Base-by-base conservation (phyloP, 2,888 invertebrate species). In the Furcula furcula region DNA sequence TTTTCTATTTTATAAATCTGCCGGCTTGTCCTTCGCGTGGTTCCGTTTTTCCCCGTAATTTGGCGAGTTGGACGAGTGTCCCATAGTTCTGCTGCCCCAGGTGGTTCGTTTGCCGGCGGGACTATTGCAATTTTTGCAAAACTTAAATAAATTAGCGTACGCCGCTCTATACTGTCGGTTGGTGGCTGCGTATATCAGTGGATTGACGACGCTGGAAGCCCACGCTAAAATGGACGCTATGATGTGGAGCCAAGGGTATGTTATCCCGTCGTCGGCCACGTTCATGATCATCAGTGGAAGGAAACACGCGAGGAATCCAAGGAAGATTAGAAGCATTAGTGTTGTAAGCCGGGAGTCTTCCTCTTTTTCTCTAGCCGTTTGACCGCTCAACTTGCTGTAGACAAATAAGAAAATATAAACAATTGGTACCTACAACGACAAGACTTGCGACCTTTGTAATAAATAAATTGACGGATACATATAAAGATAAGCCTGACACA, bases 131-230 rank as follows among this genome's bases (percentile, higher is more conserved):
- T 77, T 85, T 33, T 75, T 76, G 40, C 84, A 88, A 29, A 84
- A 67, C 46, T 78, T 85, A 6, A 91, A 74, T 12, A 92, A 67
- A 55, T 91, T 91, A 2, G 83, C 87, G 59, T 92, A 92, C 1
- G 92, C 92, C 1, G 91, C 89, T 41, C 91, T 65, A 68, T 97
- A 97, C 61, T 96, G 95, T 46, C 95, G 91, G 75, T 97, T 97
- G 53, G 96, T 96, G 4, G 94, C 95, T 2, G 97, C 97, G 80
- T 97, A 97, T 49, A 97, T 96, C 44, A 97, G 91, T 0, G 97
- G 97, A 80, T 97, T 97, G 51, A 97, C 91, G 31, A 97, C 96
- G 40, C 96, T 94, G 0, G 97, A 96, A 0, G 95, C 94, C 96
- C 97, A 97, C 0, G 97, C 96, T 46, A 96, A 87, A 31, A 97